Conservation (phyloP, 2,888 invertebrate genomes). For the Therioaphis trifolii region DNA sequence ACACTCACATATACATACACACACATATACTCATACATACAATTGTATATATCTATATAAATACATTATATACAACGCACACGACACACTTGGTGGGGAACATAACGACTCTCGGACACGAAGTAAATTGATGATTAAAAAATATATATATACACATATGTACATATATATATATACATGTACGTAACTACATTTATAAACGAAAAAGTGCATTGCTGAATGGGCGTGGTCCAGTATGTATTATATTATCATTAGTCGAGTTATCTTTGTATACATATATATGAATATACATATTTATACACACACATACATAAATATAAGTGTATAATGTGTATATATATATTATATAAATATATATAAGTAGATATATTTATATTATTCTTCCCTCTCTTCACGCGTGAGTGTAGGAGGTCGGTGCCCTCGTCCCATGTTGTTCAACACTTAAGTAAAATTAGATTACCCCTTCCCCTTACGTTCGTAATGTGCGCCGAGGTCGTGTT, state of each 20-base stretch:
- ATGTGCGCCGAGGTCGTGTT: not conserved
- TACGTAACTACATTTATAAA: not conserved
- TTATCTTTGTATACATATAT: slow-evolving; percentile 33
- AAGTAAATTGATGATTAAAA: slow-evolving; percentile 56
- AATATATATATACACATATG: not conserved
- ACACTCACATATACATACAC: not conserved
- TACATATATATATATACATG: not conserved
- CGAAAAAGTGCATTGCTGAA: slow-evolving; percentile 37
- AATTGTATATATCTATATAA: not conserved
- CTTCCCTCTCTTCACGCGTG: too few species aligned
- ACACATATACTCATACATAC: not conserved
- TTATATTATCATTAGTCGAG: slow-evolving; percentile 34
- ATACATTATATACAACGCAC: not conserved
- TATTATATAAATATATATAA: too few species aligned
- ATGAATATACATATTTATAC: too few species aligned
- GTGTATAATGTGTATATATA: too few species aligned
- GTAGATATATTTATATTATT: not conserved
- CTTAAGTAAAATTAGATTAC: slow-evolving; percentile 53
- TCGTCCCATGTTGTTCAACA: slow-evolving; percentile 4
- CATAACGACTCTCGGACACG: slow-evolving; percentile 46
- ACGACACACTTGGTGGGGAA: slow-evolving; percentile 11
- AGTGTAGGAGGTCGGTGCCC: slow-evolving; percentile 53
- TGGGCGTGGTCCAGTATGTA: slow-evolving; percentile 52
- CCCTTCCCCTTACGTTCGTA: not conserved
- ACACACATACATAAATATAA: too few species aligned